Conservation (phyloP, 2,888 invertebrate species). For the Melikaiella ostensackeni region DNA sequence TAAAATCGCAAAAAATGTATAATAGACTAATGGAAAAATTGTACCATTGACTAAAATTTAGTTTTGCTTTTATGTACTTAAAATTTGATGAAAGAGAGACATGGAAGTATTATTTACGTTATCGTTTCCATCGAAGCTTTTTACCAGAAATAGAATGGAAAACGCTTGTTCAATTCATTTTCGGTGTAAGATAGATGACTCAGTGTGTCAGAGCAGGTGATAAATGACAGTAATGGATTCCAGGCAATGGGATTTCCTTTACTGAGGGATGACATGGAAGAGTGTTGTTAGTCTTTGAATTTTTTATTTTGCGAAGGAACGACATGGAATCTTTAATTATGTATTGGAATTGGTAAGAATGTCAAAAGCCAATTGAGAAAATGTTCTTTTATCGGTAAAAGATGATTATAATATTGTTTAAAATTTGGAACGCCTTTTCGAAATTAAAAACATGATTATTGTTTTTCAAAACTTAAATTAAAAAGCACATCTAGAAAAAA, state of each 20-base stretch:
- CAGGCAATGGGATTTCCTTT: not conserved
- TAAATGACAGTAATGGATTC: conserved; percentile 19
- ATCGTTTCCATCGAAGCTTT: conserved; percentile 7
- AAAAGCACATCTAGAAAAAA: too few relatives aligned
- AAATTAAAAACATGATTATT: not conserved
- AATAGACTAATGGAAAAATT: too few relatives aligned
- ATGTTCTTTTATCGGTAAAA: not conserved
- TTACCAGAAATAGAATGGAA: not conserved
- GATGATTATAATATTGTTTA: not conserved
- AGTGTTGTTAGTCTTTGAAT: not conserved
- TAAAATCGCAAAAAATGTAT: too few relatives aligned
- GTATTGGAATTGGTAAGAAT: not conserved
- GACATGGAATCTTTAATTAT: not conserved
- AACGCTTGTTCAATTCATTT: conserved; percentile 19
- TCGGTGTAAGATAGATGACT: conserved; percentile 29
- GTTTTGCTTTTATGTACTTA: not conserved
- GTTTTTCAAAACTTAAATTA: not conserved
- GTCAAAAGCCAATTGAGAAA: not conserved
- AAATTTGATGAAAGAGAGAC: not conserved
- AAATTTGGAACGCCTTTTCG: too few relatives aligned
- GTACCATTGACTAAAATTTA: not conserved
- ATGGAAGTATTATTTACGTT: not conserved
- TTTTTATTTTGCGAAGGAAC: not conserved
- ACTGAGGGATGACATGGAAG: conserved; percentile 4
- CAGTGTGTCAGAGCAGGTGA: conserved; percentile 1